phyloP scores from a whole-genome alignment of 1,140 invertebrate genomes.

The Nasonia vitripennis region DNA sequence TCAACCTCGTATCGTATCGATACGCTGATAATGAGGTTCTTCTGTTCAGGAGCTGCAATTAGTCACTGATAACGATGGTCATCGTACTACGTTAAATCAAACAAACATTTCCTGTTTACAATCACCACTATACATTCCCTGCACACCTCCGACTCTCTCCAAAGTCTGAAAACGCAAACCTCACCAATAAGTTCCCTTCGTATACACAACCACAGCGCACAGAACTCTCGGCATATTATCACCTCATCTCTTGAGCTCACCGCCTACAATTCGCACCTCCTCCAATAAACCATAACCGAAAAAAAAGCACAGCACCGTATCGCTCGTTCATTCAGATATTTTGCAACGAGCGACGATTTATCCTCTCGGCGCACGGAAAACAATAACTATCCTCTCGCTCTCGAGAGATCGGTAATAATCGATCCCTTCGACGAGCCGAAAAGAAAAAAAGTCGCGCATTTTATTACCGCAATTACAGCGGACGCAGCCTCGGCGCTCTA shows the following conservation, averaged over 20 bases:
- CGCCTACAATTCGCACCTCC: neutral
- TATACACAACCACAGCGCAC: neutral
- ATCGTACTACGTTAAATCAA: too few species aligned
- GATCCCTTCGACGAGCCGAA: neutral
- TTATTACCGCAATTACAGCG: conserved; percentile 48
- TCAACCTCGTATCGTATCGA: too few species aligned
- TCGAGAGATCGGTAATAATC: neutral
- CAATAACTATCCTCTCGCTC: neutral
- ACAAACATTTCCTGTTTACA: too few species aligned
- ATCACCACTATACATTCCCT: too few species aligned
- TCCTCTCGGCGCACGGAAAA: neutral
- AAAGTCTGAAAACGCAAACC: neutral
- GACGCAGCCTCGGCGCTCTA: neutral
- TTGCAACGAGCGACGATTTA: conserved; percentile 29
- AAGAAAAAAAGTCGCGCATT: conserved; percentile 9
- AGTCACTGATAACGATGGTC: too few species aligned
- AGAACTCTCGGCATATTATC: neutral
- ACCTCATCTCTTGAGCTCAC: neutral
- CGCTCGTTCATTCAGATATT: conserved; percentile 20
- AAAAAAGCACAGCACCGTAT: neutral
- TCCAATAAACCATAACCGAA: neutral
- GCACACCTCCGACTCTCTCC: too few species aligned
- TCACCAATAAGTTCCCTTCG: neutral
- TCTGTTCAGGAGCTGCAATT: too few species aligned
- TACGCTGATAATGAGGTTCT: too few species aligned